Conservation (phyloP, 2,797 vertebrate genomes). For the Todus mexicanus region DNA sequence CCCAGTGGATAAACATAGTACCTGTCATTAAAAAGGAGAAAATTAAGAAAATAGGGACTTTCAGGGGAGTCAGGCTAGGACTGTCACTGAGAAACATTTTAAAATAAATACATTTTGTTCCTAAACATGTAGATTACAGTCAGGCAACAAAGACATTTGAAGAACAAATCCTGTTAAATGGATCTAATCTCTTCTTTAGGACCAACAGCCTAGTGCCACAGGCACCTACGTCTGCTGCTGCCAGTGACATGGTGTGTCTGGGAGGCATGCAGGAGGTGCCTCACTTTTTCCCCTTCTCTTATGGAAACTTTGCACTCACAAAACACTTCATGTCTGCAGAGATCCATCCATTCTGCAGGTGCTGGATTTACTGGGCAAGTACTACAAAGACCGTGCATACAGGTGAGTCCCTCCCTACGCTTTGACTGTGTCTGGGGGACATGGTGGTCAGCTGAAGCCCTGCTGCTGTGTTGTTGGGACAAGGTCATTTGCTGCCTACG, state of each 20-base stretch:
- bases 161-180: background rate
- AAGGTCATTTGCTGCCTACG: background rate
- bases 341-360: background rate
- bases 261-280: background rate
- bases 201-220: background rate
- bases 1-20: background rate
- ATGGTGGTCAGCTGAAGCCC: background rate
- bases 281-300: background rate
- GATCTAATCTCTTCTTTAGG: background rate
- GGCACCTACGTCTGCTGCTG: background rate
- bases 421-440: background rate
- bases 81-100: background rate
- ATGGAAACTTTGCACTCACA: background rate
- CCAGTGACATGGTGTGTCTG: background rate
- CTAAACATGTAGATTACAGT: background rate
- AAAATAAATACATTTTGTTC: background rate
- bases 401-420: background rate
- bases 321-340: background rate
- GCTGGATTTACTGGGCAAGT: background rate
- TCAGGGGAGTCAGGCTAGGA: background rate
- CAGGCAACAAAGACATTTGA: background rate
- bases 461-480: background rate
- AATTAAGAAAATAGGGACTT: background rate
- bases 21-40: constrained; percentile 15
- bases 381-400: background rate